Base-by-base conservation (phyloP, 2,797 vertebrate genomes). In the Artibeus lituratus region DNA sequence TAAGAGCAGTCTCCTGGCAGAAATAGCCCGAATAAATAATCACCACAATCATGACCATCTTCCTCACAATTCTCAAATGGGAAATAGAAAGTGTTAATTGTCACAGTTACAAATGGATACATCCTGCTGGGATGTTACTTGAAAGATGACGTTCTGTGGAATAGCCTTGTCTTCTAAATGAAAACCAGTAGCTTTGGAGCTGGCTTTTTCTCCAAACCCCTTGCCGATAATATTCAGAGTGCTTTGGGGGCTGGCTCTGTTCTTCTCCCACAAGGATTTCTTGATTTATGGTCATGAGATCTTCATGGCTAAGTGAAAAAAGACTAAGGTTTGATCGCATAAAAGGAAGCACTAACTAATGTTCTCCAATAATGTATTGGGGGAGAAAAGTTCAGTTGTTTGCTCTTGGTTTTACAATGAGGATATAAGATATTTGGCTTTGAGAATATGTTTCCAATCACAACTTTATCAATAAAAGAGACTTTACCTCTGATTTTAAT, bases 41-140 rank as follows among this genome's bases (percentile, higher is more conserved):
- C 44, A 49, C 42, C 39, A 24, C 87, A 81, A 94, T 91, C 78
- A 82, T 93, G 55, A 53, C 76, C 59, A 88, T 72, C 81, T 84
- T 94, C n/a, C 70, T 92, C 70, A 81, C 2, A 93, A 53, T 81
- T 97, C 94, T 97, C 95, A 97, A 97, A 90, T 87, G 57, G 70
- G 87, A 97, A 97, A 87, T 87, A 97, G 89, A 93, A 97, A 85
- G 94, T 95, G 94, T 96, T 97, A 93, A 96, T 97, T 90, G 89
- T 73, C 96, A 96, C 95, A 94, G 96, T 96, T 96, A 96, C 97
- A 98, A 98, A 98, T 87, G 96, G 94, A 97, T 97, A 84, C 89
- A 94, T 95, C 90, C 86, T 96, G 78, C 92, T 87, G 82, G 97
- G 97, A 69, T 97, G 98, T 95, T 97, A 77, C 93, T 70, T 76